These are phyloP conservation scores for Charadrius vociferus DNA, from an alignment of 2,113 vertebrate species.

Conservation along the genomic window DNA sequence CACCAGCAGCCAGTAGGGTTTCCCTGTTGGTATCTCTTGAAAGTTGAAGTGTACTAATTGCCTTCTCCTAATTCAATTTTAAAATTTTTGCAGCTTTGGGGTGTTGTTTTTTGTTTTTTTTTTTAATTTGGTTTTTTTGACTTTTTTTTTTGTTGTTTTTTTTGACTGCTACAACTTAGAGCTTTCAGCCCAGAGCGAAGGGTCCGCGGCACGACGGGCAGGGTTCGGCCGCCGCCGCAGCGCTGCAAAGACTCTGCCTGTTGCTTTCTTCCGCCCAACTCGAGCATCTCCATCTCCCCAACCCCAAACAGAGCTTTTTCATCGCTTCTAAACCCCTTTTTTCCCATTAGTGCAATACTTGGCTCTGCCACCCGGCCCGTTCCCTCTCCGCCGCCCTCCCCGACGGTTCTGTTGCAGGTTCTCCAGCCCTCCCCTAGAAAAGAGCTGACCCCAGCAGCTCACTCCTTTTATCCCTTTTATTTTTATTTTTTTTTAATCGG, in stretches of 20 bases:
- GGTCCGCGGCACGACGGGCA: neutral
- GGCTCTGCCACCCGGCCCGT: neutral
- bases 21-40: slow-evolving; percentile 47
- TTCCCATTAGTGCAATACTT: neutral
- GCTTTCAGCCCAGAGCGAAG: neutral
- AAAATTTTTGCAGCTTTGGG: slow-evolving; percentile 45
- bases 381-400: neutral
- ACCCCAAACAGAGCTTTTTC: neutral
- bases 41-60: slow-evolving; percentile 60
- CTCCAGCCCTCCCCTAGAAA: neutral
- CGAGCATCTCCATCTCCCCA: neutral
- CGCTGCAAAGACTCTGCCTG: neutral
- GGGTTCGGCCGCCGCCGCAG: accelerated
- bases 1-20: slow-evolving; percentile 63
- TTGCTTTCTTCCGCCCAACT: neutral
- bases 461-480: neutral
- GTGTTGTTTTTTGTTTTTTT: neutral
- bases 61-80: slow-evolving; percentile 40
- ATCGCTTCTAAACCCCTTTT: neutral
- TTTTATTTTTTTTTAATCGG: neutral
- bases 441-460: slow-evolving; percentile 31
- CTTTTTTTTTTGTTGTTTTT: neutral
- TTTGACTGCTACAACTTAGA: slow-evolving; percentile 16
- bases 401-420: slow-evolving; percentile 69
- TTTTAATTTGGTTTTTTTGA: too few relatives aligned